Conservation (phyloP, 2,113 vertebrate genomes). For the Oplegnathus fasciatus region DNA sequence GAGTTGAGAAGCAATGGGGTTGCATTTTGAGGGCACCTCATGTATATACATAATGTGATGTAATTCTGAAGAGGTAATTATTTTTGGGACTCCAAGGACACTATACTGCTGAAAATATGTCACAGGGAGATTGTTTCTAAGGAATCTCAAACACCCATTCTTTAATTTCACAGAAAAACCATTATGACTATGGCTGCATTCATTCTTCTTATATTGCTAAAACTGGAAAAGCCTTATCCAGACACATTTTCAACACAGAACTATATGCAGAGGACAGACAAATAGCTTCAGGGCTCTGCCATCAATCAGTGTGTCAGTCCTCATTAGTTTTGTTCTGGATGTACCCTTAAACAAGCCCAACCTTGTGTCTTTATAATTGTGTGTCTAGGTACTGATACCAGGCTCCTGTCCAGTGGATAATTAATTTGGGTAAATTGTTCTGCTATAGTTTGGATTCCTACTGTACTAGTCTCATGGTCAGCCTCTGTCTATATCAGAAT, state of each 20-base stretch:
- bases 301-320: conserved; percentile 74
- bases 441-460: conserved; percentile 70
- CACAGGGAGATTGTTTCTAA: neutral
- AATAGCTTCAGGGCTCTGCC: conserved; percentile 56
- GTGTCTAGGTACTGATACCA: conserved; percentile 73
- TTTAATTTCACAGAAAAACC: conserved; percentile 22
- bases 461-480: conserved; percentile 60
- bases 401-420: conserved; percentile 70
- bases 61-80: conserved; percentile 43
- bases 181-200: neutral
- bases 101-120: neutral
- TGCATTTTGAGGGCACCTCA: conserved; percentile 34
- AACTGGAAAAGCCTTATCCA: conserved; percentile 4
- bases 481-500: conserved; percentile 58
- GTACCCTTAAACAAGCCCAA: conserved; percentile 76
- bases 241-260: conserved; percentile 22
- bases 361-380: conserved; percentile 78
- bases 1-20: conserved; percentile 40
- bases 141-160: neutral
- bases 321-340: conserved; percentile 73
- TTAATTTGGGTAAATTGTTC: conserved; percentile 81
- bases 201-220: neutral
- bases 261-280: conserved; percentile 50
- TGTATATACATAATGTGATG: conserved; percentile 42
- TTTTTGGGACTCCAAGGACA: conserved; percentile 31